Percentiles rank a stretch among this genome's conserved stretches.
Evolutionary conservation across 1,140 invertebrate species (phyloP).

Genomic region (Neoseiulus cucumeris): DNA sequence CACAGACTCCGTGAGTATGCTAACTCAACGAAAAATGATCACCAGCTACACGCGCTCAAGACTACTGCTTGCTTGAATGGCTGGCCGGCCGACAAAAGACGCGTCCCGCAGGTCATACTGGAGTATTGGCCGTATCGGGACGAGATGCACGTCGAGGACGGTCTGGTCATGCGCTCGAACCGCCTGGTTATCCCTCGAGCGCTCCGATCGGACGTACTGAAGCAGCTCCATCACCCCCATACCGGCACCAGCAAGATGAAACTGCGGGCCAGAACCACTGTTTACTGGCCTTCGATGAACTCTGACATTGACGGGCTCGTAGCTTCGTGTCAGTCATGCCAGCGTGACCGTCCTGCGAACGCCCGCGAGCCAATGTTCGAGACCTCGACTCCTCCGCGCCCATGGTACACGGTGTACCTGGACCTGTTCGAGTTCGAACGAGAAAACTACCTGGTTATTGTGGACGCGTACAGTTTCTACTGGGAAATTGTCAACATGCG

Average conservation of each 20-base stretch:
- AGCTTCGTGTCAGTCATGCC: too few species aligned
- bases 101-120: conserved; percentile 4
- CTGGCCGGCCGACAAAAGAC: conserved; percentile 17
- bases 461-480: too few species aligned
- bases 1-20: too few species aligned
- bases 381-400: too few species aligned
- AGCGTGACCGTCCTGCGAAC: too few species aligned
- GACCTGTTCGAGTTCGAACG: too few species aligned
- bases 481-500: too few species aligned
- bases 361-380: too few species aligned
- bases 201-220: conserved; percentile 21
- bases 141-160: conserved; percentile 19
- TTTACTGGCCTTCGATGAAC: background rate
- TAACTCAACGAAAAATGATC: background rate
- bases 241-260: conserved; percentile 18
- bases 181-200: conserved; percentile 21
- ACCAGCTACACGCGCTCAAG: background rate
- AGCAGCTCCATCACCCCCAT: conserved; percentile 23
- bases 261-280: background rate
- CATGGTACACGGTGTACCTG: too few species aligned
- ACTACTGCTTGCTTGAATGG: background rate
- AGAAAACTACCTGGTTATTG: too few species aligned
- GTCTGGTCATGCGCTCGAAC: conserved; percentile 22
- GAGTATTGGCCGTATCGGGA: conserved; percentile 19
- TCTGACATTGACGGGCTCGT: too few species aligned